A percentile compares a stretch with the other conserved stretches of the same genome.
Conservation (phyloP, 2,797 vertebrate genomes). For the Chiloscyllium punctatum region DNA sequence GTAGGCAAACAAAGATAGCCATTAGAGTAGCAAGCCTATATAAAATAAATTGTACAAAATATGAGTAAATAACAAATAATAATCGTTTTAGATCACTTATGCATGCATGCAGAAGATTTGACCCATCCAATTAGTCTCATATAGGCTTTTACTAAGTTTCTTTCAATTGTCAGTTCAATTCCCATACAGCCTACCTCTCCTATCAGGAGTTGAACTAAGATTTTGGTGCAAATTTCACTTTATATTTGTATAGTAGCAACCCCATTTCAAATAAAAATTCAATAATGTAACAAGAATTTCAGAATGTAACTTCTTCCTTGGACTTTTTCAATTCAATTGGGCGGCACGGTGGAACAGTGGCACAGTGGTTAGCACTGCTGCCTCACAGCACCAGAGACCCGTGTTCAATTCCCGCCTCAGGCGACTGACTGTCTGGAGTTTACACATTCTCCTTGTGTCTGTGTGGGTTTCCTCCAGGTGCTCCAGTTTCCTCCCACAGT, state of each 20-base stretch:
- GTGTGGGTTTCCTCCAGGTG: too few species aligned
- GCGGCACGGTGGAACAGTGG: too few species aligned
- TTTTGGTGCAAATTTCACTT: background rate
- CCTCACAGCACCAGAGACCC: too few species aligned
- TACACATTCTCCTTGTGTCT: too few species aligned
- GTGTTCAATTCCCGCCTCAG: too few species aligned
- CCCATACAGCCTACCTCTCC: background rate
- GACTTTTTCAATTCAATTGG: background rate
- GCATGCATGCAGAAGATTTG: too few species aligned
- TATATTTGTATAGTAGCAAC: background rate
- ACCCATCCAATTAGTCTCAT: background rate
- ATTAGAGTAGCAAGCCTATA: background rate
- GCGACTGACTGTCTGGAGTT: too few species aligned
- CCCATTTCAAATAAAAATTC: conserved; percentile 12
- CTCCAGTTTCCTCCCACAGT: too few species aligned
- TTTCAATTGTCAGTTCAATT: background rate
- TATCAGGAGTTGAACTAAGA: background rate
- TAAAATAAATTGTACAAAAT: background rate
- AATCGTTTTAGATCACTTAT: too few species aligned
- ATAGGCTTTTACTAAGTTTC: background rate
- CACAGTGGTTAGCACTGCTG: too few species aligned
- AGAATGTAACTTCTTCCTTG: background rate
- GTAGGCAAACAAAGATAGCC: background rate
- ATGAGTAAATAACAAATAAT: background rate
- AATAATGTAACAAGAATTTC: background rate